These are phyloP conservation scores for Sacculina carcini DNA, from an alignment of 2,888 invertebrate species.

Conservation along the genomic window DNA sequence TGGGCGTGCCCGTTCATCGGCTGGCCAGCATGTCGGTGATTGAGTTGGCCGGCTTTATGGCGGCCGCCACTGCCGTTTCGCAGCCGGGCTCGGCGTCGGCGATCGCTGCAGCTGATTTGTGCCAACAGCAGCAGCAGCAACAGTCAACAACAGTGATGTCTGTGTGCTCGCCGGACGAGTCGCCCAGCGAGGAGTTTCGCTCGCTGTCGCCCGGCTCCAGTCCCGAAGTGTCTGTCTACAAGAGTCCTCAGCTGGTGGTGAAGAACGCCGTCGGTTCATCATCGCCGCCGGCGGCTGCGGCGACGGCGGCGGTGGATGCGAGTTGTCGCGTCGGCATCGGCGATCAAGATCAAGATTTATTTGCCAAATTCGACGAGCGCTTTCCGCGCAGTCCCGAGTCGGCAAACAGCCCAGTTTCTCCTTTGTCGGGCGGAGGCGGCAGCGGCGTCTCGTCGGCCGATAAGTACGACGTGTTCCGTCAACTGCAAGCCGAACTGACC, in stretches of 20 bases:
- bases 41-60: conserved; percentile 44
- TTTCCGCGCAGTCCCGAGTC: conserved; percentile 11
- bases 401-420: background rate
- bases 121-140: background rate
- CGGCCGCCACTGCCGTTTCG: background rate
- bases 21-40: conserved; percentile 62
- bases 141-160: too few relatives aligned
- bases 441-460: conserved; percentile 25
- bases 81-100: background rate
- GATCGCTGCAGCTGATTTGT: conserved; percentile 11
- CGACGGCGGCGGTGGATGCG: background rate
- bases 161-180: conserved; percentile 7
- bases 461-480: conserved; percentile 63
- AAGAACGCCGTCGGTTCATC: background rate
- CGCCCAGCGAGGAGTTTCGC: conserved; percentile 2
- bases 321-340: background rate
- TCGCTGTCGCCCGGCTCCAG: conserved; percentile 1
- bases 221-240: conserved; percentile 1
- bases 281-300: background rate
- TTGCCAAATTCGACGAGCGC: conserved; percentile 14
- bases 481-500: conserved; percentile 23
- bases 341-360: conserved; percentile 11
- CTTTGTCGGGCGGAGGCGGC: conserved; percentile 6
- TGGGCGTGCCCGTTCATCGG: conserved; percentile 46
- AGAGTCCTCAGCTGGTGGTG: background rate